Conservation (phyloP, 2,113 vertebrate genomes). For the Syngnathus typhle region DNA sequence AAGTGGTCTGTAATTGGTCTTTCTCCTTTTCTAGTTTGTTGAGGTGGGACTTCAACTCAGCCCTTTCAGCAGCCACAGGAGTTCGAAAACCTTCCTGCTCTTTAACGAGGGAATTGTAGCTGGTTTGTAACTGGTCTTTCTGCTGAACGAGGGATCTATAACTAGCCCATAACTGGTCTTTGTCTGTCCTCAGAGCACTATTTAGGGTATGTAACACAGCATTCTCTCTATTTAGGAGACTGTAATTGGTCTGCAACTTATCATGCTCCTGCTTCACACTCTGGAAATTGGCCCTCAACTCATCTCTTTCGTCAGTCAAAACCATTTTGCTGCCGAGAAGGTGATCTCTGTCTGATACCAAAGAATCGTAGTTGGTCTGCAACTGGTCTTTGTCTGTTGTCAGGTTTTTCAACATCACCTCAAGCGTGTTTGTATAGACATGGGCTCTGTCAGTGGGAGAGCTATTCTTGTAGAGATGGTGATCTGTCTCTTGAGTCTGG, state of each 20-base stretch:
- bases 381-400: background rate
- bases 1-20: conserved; percentile 13
- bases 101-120: background rate
- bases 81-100: background rate
- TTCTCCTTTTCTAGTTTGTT: background rate
- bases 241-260: background rate
- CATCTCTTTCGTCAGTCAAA: background rate
- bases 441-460: conserved; percentile 1
- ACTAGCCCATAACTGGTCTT: background rate
- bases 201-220: background rate
- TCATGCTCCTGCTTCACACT: background rate
- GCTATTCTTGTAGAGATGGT: background rate
- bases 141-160: conserved; percentile 7
- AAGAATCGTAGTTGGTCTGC: background rate
- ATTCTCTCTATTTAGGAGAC: background rate
- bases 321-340: background rate
- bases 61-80: background rate
- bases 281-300: conserved; percentile 10
- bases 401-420: background rate
- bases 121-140: background rate
- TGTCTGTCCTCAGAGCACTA: background rate
- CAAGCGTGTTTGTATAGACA: background rate
- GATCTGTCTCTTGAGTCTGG: conserved; percentile 5
- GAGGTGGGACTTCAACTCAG: conserved; percentile 3
- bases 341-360: background rate